These are phyloP conservation scores for Crax fasciolata DNA, from an alignment of 2,797 vertebrate species.

Conservation along the genomic window DNA sequence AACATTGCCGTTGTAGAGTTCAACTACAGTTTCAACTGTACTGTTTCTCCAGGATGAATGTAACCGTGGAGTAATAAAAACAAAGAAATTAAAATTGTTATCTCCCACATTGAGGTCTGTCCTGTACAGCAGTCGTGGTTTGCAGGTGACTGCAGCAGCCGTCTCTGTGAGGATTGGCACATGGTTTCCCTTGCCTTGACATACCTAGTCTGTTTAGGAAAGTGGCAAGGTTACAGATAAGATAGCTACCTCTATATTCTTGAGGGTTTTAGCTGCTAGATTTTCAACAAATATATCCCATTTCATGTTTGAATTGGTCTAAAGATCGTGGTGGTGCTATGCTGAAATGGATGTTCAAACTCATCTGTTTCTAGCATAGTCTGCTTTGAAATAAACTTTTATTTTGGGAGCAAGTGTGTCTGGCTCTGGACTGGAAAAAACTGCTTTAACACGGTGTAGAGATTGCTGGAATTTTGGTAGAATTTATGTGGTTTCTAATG, in stretches of 20 bases:
- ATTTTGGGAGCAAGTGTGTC: not conserved
- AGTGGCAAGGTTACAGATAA: not conserved
- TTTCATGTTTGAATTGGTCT: not conserved
- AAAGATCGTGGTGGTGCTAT: not conserved
- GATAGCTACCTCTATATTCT: not conserved
- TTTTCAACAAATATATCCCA: not conserved
- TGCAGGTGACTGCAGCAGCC: not conserved
- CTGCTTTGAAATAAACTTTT: not conserved
- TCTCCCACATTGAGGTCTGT: not conserved
- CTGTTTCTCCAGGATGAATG: not conserved
- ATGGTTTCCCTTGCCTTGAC: not conserved
- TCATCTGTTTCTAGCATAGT: not conserved
- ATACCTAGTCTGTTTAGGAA: not conserved
- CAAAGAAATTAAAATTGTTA: not conserved
- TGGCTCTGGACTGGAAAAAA: not conserved
- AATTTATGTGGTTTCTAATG: not conserved
- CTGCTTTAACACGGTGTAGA: not conserved
- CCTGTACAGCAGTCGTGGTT: not conserved
- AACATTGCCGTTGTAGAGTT: not conserved
- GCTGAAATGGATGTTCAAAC: not conserved
- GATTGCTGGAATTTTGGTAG: not conserved
- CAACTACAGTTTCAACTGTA: not conserved
- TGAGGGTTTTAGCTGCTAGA: not conserved
- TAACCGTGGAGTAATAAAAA: not conserved
- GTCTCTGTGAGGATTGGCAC: rapidly evolving